Percentiles rank a stretch among this genome's conserved stretches.
Evolutionary conservation across 2,113 vertebrate species (phyloP).

Genomic region (Tor tambroides): DNA sequence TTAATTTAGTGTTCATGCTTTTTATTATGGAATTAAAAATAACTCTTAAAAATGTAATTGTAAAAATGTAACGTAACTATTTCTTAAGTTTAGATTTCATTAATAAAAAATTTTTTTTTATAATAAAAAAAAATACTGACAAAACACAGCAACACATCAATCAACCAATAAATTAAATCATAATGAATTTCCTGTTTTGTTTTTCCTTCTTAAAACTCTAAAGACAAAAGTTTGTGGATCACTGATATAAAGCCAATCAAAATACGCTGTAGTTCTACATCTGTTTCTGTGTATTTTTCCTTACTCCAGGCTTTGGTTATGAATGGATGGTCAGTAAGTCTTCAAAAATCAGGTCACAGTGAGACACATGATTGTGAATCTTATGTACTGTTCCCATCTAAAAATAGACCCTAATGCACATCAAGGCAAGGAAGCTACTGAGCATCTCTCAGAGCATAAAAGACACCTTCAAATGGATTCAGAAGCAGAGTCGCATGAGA

Average conservation of each 20-base stretch:
- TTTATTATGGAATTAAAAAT: background rate
- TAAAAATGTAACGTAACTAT: background rate
- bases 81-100: too few species aligned
- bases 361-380: slow-evolving; percentile 53
- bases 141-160: background rate
- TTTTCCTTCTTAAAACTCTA: background rate
- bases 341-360: slow-evolving; percentile 58
- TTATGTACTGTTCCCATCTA: slow-evolving; percentile 55
- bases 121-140: background rate
- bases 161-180: background rate
- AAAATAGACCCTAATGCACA: slow-evolving; percentile 55
- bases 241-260: background rate
- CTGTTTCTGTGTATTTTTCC: background rate
- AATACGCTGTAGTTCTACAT: background rate
- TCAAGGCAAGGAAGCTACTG: slow-evolving; percentile 39
- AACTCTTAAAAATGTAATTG: background rate
- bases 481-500: background rate
- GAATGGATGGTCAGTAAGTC: slow-evolving; percentile 39
- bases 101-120: too few species aligned
- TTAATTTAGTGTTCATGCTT: background rate
- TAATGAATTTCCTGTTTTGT: background rate
- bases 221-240: background rate
- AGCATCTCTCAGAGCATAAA: slow-evolving; percentile 45
- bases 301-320: slow-evolving; percentile 47
- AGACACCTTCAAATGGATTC: slow-evolving; percentile 36